Conservation (phyloP, 1,140 invertebrate species). For the Penaeus japonicus region DNA sequence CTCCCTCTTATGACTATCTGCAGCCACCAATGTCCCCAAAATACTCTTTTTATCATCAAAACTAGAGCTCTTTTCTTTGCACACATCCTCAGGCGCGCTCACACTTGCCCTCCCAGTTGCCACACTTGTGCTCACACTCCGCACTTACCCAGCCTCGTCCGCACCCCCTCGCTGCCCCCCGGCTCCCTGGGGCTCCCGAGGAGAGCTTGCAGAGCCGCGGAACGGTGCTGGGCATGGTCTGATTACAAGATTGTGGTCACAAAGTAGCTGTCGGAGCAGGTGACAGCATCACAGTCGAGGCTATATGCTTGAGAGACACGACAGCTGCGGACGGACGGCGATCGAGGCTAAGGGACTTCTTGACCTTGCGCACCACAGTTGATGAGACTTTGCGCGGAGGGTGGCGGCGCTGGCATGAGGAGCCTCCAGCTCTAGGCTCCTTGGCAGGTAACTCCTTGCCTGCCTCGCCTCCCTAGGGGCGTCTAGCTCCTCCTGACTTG, state of each 20-base stretch:
- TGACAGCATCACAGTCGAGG: conserved; percentile 48
- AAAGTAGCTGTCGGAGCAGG: conserved; percentile 20
- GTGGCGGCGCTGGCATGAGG: not conserved
- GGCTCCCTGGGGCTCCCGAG: too few species aligned
- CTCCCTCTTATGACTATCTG: conserved; percentile 25
- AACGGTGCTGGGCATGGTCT: not conserved
- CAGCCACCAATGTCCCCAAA: not conserved
- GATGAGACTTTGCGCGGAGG: conserved; percentile 32
- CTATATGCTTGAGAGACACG: conserved; percentile 48
- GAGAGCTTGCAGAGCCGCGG: too few species aligned
- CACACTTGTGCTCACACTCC: too few species aligned
- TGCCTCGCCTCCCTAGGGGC: conserved; percentile 7
- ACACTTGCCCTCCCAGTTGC: too few species aligned
- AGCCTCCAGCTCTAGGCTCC: not conserved
- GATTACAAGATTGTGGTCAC: not conserved
- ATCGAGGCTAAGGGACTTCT: conserved; percentile 52
- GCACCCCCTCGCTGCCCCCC: too few species aligned
- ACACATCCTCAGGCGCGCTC: not conserved
- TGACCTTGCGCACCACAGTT: conserved; percentile 50
- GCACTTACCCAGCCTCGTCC: too few species aligned
- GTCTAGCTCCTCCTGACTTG: conserved; percentile 43
- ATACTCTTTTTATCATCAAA: not conserved
- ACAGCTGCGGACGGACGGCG: conserved; percentile 24
- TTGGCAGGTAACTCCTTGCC: not conserved
- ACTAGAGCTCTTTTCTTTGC: conserved; percentile 8